Conservation (phyloP, 2,888 invertebrate genomes). For the Sphaeridia pumilis region DNA sequence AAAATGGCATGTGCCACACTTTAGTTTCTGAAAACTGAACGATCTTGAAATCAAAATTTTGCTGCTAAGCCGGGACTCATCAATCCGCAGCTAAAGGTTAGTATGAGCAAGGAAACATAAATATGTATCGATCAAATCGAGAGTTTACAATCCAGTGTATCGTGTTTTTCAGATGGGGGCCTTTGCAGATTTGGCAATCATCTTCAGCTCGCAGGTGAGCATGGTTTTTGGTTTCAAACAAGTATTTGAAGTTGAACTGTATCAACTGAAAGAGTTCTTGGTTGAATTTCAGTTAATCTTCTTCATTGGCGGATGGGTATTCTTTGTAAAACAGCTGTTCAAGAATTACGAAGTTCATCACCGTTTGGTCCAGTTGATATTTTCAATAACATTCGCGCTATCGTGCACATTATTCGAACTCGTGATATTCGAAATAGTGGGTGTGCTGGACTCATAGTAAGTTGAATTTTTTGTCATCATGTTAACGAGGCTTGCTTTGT, state of each 20-base stretch:
- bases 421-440: conserved; percentile 97
- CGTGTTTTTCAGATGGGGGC: too few species aligned
- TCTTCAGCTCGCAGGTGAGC: conserved; percentile 65
- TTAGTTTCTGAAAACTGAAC: too few species aligned
- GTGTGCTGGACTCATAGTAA: conserved; percentile 79
- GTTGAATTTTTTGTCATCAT: conserved; percentile 20
- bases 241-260: too few species aligned
- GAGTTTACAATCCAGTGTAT: too few species aligned
- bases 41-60: too few species aligned
- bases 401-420: conserved; percentile 99
- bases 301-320: conserved; percentile 94
- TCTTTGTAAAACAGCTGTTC: conserved; percentile 94
- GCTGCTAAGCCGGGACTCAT: too few species aligned
- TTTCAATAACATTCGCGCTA: conserved; percentile 88
- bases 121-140: too few species aligned
- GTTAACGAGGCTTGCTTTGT: background rate
- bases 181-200: conserved; percentile 68
- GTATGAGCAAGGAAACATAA: too few species aligned
- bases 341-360: conserved; percentile 96
- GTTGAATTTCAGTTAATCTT: conserved; percentile 61
- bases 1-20: too few species aligned
- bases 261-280: conserved; percentile 3
- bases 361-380: conserved; percentile 83
- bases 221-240: background rate
- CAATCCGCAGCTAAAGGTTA: too few species aligned